Evolutionary conservation across 2,113 vertebrate genomes (phyloP).

Genomic region (Corythaixoides concolor): DNA sequence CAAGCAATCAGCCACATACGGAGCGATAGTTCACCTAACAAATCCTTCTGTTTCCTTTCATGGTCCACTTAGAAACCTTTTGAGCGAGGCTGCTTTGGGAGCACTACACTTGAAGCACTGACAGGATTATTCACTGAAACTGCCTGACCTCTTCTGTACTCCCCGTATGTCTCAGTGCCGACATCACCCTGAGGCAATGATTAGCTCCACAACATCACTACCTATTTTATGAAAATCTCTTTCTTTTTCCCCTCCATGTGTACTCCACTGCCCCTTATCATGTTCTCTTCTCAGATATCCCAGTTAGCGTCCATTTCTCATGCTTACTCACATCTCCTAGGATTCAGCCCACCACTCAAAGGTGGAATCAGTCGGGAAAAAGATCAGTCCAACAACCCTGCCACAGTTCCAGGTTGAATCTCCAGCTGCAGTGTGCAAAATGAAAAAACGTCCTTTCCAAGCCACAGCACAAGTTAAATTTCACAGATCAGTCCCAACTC

Average conservation of each 20-base stretch:
- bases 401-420: accelerated
- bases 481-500: neutral
- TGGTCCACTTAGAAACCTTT: neutral
- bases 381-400: accelerated
- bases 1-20: neutral
- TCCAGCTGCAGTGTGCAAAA: neutral
- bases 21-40: neutral
- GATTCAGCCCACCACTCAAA: neutral
- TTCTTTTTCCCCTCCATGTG: neutral
- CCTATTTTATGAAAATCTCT: neutral
- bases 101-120: neutral
- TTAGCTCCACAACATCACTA: neutral
- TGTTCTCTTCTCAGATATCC: neutral
- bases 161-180: neutral
- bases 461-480: neutral
- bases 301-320: neutral
- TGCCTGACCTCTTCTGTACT: neutral
- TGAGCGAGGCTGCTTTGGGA: neutral
- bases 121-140: neutral
- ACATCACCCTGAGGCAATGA: neutral
- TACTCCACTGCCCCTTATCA: neutral
- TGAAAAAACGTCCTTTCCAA: neutral
- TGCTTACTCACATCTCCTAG: neutral
- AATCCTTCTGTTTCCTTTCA: neutral
- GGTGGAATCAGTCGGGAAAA: accelerated